Base-by-base conservation (phyloP, 2,113 vertebrate genomes). In the Menura novaehollandiae region DNA sequence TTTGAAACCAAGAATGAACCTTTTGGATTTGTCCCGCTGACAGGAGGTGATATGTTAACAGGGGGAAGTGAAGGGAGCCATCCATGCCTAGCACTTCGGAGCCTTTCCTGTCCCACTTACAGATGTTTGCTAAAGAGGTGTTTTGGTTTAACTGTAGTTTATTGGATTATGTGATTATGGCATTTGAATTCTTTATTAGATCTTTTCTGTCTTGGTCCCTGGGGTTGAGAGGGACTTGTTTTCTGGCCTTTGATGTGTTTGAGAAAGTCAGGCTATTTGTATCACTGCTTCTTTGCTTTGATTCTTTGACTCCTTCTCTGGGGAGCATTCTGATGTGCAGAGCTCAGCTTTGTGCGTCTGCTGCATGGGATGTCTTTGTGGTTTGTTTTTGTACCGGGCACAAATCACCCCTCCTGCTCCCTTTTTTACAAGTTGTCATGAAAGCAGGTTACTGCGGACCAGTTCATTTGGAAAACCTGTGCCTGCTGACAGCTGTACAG, bases 151-250 rank as follows among this genome's bases (percentile, higher is more conserved):
- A 95, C 91, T 94, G 82, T 93, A 82, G 51, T 4, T 96, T 95
- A 94, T 91, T 95, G 91, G 94, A 97, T 96, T 95, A 94, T 91
- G 67, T 91, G 89, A 95, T 95, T 90, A 91, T 59, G 30, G 78
- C 81, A 96, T 96, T 96, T 96, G 78, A 94, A 95, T 96, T 97
- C 87, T 91, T 87, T 83, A 91, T 95, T 95, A 93, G 78, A 89
- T 96, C 89, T 96, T 81, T 96, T 95, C 77, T 91, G 5, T 93
- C 81, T 79, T 95, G 58, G 73, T 94, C 93, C 67, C 85, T 76
- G 47, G 51, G 71, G 87, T 91, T 89, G 89, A 83, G 85, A 66
- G 37, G 78, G 78, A 85, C 89, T 96, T 95, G 71, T 91, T 95
- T 93, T 96, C 81, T 95, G 59, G 46, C 52, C 73, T 96, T 91